Percentiles rank a stretch among this genome's conserved stretches.
Conservation (phyloP, 2,888 invertebrate genomes). For the Megamerina dolium region DNA sequence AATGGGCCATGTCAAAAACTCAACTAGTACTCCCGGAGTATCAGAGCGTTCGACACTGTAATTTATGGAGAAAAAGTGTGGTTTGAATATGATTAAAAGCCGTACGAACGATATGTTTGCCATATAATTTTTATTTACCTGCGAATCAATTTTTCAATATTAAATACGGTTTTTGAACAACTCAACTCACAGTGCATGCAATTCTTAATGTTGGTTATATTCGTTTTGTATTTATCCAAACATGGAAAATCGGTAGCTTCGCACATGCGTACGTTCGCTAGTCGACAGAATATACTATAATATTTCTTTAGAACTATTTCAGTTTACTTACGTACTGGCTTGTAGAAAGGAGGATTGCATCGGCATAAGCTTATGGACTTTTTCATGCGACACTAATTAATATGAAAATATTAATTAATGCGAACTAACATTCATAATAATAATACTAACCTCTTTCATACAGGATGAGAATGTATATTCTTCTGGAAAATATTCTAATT, state of each 20-base stretch:
- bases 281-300: no score
- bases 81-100: neutral
- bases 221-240: slow-evolving; percentile 52
- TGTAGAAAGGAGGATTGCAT: slow-evolving; percentile 70
- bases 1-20: slow-evolving; percentile 66
- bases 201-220: slow-evolving; percentile 56
- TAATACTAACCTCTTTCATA: slow-evolving; percentile 68
- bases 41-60: slow-evolving; percentile 27
- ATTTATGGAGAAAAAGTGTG: neutral
- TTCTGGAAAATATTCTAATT: slow-evolving; percentile 54
- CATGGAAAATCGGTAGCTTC: slow-evolving; percentile 57
- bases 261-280: slow-evolving; percentile 52
- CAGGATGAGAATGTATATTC: slow-evolving; percentile 68
- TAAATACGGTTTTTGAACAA: slow-evolving; percentile 70
- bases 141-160: slow-evolving; percentile 66
- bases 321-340: slow-evolving; percentile 51
- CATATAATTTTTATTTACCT: slow-evolving; percentile 54
- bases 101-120: no score
- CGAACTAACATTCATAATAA: slow-evolving; percentile 57
- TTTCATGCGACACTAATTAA: slow-evolving; percentile 58
- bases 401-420: no score
- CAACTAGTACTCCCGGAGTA: slow-evolving; percentile 40
- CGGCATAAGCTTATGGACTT: slow-evolving; percentile 58
- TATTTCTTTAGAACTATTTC: no score
- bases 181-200: slow-evolving; percentile 64